phyloP scores from a whole-genome alignment of 2,888 invertebrate species.

The Torymus tubicola region DNA sequence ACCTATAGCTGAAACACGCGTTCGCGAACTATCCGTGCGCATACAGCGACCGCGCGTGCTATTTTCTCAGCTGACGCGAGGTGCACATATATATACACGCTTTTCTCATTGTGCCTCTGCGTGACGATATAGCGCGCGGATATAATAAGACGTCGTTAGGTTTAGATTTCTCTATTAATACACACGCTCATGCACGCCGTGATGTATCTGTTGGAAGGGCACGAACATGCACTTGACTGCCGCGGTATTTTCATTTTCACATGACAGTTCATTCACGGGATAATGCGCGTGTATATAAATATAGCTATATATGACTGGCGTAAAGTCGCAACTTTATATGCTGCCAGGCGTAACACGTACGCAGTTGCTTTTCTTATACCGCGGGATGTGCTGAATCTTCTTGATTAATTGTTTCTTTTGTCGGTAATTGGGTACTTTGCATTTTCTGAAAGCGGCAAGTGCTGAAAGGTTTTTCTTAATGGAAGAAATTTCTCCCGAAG shows the following conservation, averaged over 20 bases:
- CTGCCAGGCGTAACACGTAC: conserved; percentile 3
- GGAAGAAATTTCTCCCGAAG: too few species aligned
- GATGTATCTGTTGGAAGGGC: background rate
- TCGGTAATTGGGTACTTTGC: background rate
- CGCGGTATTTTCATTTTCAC: conserved; percentile 43
- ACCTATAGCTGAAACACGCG: background rate
- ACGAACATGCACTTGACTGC: conserved; percentile 9
- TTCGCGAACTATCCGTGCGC: too few species aligned
- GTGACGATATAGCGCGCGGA: background rate
- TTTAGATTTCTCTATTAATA: conserved; percentile 48
- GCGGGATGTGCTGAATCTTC: background rate
- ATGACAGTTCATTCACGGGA: conserved; percentile 9
- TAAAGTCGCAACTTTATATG: conserved; percentile 19
- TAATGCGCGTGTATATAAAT: background rate
- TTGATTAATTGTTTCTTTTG: background rate
- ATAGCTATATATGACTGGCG: background rate
- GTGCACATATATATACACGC: background rate
- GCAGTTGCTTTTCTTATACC: conserved; percentile 5
- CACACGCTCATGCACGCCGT: too few species aligned
- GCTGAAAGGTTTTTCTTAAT: too few species aligned
- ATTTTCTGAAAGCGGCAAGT: too few species aligned
- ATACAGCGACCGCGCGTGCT: background rate
- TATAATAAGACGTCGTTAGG: conserved; percentile 10
- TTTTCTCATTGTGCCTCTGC: conserved; percentile 33
- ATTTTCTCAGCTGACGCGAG: conserved; percentile 28